Percentiles rank a stretch among this genome's conserved stretches.
These are phyloP conservation scores for Nycteola revayana DNA, from an alignment of 2,888 invertebrate species.

Conservation along the genomic window DNA sequence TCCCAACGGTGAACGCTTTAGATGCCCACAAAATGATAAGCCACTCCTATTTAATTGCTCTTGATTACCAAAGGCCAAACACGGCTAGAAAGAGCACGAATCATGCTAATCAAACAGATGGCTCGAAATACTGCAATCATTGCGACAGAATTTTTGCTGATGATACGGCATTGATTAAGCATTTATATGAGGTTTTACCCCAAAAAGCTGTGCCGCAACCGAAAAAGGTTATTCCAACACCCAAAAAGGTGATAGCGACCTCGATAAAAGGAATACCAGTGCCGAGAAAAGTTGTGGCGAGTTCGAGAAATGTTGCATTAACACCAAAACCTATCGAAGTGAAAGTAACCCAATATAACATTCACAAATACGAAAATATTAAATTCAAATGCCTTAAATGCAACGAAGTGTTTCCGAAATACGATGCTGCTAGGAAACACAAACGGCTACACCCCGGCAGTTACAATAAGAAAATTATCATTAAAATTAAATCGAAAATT, in stretches of 20 bases:
- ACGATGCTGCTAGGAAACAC: background rate
- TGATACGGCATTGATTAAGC: slow-evolving; percentile 42
- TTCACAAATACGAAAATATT: too few species aligned
- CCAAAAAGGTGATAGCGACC: background rate
- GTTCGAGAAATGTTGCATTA: too few species aligned
- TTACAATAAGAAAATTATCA: background rate
- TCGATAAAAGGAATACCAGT: background rate
- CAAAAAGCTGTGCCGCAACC: slow-evolving; percentile 12
- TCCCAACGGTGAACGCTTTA: slow-evolving; percentile 47
- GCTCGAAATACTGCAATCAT: slow-evolving; percentile 41
- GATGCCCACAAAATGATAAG: slow-evolving; percentile 49
- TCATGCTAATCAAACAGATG: too few species aligned
- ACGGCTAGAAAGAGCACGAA: slow-evolving; percentile 25
- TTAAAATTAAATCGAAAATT: slow-evolving; percentile 1
- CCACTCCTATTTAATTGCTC: slow-evolving; percentile 48
- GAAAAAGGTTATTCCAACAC: background rate
- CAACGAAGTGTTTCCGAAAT: background rate
- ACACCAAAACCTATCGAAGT: too few species aligned
- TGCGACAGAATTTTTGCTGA: slow-evolving; percentile 42
- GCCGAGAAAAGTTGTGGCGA: too few species aligned
- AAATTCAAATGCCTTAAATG: background rate
- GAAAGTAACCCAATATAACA: too few species aligned
- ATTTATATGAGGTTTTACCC: slow-evolving; percentile 45
- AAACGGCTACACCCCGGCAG: background rate
- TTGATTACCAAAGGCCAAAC: slow-evolving; percentile 15